phyloP scores from a whole-genome alignment of 2,888 invertebrate species.

The Callyntrura guangdongensis region DNA sequence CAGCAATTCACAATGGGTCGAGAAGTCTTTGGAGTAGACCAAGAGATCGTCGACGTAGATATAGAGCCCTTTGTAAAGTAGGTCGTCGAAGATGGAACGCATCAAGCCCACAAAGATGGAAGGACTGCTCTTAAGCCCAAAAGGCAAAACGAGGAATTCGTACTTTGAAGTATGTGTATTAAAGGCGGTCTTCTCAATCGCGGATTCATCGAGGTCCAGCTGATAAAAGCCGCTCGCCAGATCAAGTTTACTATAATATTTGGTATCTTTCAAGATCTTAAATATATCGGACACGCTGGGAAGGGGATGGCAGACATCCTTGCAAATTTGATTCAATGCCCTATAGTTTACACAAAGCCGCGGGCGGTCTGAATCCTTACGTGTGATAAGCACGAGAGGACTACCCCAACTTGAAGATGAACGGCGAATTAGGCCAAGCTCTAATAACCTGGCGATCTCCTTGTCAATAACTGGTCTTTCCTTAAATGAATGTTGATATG shows the following conservation, averaged over 20 bases:
- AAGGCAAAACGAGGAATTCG: neutral
- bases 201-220: neutral
- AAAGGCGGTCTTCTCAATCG: neutral
- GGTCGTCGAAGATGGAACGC: neutral
- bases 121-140: neutral
- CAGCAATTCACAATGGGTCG: too few species aligned
- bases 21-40: too few species aligned
- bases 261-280: neutral
- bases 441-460: neutral
- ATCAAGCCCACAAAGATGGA: neutral
- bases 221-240: neutral
- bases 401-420: neutral
- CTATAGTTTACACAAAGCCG: neutral
- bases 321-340: neutral
- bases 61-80: neutral
- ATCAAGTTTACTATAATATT: neutral
- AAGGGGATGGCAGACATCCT: neutral
- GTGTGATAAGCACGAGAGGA: neutral
- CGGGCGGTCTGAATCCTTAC: neutral
- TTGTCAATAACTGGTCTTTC: neutral
- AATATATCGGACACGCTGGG: neutral
- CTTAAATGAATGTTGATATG: neutral
- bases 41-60: too few species aligned
- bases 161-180: neutral
- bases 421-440: neutral